These are phyloP conservation scores for Trissolcus basalis DNA, from an alignment of 1,140 invertebrate species.

Conservation along the genomic window DNA sequence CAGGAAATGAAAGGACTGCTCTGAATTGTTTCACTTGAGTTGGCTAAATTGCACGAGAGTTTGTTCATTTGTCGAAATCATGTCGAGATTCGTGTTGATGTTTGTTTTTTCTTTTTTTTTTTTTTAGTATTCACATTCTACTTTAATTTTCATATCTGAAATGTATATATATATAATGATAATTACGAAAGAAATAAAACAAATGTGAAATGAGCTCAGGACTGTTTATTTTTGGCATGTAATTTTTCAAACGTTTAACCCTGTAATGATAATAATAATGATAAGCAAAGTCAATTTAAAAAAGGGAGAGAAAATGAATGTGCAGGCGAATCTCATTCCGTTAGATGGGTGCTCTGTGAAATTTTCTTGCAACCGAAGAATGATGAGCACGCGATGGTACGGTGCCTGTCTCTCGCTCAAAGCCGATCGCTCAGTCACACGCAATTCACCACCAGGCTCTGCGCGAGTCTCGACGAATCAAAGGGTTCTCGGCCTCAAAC, in stretches of 20 bases:
- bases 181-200: too few species aligned
- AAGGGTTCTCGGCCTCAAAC: constrained; percentile 30
- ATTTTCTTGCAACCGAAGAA: constrained; percentile 7
- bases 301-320: neutral
- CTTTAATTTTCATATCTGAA: too few species aligned
- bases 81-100: too few species aligned
- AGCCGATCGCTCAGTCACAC: constrained; percentile 63
- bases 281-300: too few species aligned
- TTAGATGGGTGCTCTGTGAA: constrained; percentile 4
- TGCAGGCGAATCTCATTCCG: constrained; percentile 10
- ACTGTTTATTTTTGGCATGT: too few species aligned
- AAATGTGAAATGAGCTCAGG: too few species aligned
- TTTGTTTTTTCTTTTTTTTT: too few species aligned
- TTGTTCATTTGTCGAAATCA: neutral
- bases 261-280: too few species aligned
- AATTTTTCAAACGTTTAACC: too few species aligned
- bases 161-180: too few species aligned
- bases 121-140: too few species aligned
- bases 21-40: constrained; percentile 69
- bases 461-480: constrained; percentile 42
- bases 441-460: constrained; percentile 69
- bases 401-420: constrained; percentile 65
- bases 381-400: constrained; percentile 63
- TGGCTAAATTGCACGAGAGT: neutral
- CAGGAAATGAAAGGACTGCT: constrained; percentile 96